These are phyloP conservation scores for Dorcus parallelipipedus DNA, from an alignment of 2,888 invertebrate species.

Conservation along the genomic window DNA sequence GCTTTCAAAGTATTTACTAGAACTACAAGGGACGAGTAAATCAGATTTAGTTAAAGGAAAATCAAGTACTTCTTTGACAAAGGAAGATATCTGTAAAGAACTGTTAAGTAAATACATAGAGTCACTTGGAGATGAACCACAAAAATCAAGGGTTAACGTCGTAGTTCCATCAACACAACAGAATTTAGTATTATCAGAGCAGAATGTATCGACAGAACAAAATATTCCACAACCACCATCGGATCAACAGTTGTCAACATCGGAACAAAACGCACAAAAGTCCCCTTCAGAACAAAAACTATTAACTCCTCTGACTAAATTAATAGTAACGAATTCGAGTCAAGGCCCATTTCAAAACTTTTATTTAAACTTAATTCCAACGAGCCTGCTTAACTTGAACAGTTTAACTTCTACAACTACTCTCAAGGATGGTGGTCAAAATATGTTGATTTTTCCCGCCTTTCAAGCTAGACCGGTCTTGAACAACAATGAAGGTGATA, in stretches of 20 bases:
- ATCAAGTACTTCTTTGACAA: too few relatives aligned
- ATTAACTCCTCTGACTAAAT: neutral
- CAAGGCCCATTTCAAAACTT: constrained; percentile 34
- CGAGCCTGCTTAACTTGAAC: neutral
- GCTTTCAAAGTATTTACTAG: too few relatives aligned
- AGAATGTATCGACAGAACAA: neutral
- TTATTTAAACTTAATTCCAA: constrained; percentile 33
- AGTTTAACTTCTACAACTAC: neutral
- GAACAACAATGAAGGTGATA: neutral
- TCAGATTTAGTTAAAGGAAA: neutral
- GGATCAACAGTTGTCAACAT: too few relatives aligned
- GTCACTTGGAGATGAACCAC: neutral
- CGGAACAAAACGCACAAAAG: too few relatives aligned
- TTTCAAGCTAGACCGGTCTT: too few relatives aligned
- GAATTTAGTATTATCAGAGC: neutral
- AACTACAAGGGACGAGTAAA: too few relatives aligned
- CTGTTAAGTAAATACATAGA: too few relatives aligned
- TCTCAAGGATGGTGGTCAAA: too few relatives aligned
- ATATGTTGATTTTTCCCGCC: too few relatives aligned
- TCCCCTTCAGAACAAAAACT: neutral
- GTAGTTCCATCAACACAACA: neutral
- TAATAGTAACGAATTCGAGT: neutral
- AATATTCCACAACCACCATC: too few relatives aligned
- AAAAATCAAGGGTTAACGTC: neutral
- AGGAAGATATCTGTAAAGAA: too few relatives aligned